Percentiles rank a stretch among this genome's conserved stretches.
Evolutionary conservation across 2,797 vertebrate species (phyloP).

Genomic region (Phyllotis vaccarum): DNA sequence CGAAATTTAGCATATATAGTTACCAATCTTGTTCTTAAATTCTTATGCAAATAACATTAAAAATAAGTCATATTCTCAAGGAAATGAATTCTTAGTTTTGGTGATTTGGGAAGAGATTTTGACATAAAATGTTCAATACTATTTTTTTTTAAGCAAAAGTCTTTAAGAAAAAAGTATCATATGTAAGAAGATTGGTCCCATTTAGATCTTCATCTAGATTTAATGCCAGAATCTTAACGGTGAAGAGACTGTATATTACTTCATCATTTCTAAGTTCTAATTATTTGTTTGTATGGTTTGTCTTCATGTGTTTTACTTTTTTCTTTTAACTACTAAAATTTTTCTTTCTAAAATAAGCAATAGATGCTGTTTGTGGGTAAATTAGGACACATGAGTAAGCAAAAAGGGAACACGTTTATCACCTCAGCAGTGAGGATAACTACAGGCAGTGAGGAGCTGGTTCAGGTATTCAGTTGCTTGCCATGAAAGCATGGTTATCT

Average conservation of each 20-base stretch:
- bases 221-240: not conserved
- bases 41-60: constrained; percentile 76
- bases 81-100: constrained; percentile 77
- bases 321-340: constrained; percentile 32
- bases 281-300: not conserved
- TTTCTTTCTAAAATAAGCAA: constrained; percentile 36
- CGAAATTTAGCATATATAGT: constrained; percentile 72
- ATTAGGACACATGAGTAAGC: constrained; percentile 49
- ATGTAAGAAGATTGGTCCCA: constrained; percentile 54
- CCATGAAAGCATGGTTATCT: not conserved
- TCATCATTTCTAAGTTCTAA: not conserved
- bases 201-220: constrained; percentile 42
- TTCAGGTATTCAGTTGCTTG: not conserved
- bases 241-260: not conserved
- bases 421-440: not conserved
- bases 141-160: constrained; percentile 72
- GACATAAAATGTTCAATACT: constrained; percentile 67
- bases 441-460: not conserved
- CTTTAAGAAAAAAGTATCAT: constrained; percentile 55
- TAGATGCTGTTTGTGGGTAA: not conserved
- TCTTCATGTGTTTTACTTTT: constrained; percentile 32
- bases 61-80: constrained; percentile 68
- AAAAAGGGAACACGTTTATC: constrained; percentile 17
- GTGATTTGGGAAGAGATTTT: constrained; percentile 75
- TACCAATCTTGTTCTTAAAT: constrained; percentile 69